Evolutionary conservation across 2,797 vertebrate species (phyloP).

Genomic region (Lophius americanus): DNA sequence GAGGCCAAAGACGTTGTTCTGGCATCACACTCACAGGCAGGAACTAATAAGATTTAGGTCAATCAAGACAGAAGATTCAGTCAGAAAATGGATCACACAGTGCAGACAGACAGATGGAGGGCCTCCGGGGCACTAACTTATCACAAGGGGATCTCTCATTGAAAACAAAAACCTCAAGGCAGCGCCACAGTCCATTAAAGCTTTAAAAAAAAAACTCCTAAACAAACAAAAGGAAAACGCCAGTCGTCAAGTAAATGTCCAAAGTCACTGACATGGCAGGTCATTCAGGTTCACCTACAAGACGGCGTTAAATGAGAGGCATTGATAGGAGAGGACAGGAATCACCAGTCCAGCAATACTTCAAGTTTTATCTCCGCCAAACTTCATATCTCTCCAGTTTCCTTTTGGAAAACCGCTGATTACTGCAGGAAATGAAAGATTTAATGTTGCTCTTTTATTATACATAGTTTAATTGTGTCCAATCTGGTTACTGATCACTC

Average conservation of each 20-base stretch:
- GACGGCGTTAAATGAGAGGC: slow-evolving; percentile 2
- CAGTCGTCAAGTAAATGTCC: slow-evolving; percentile 16
- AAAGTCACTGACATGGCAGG: slow-evolving; percentile 56
- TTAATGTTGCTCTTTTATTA: too few relatives aligned
- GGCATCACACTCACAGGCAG: slow-evolving; percentile 91
- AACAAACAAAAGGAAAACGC: slow-evolving; percentile 7
- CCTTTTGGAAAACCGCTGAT: neutral
- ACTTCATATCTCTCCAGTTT: neutral
- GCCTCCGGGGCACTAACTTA: slow-evolving; percentile 35
- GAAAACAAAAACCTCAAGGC: slow-evolving; percentile 16
- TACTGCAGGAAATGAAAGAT: neutral
- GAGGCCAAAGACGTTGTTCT: slow-evolving; percentile 84
- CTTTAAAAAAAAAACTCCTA: slow-evolving; percentile 14
- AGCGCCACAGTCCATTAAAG: neutral
- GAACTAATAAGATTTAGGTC: slow-evolving; percentile 42
- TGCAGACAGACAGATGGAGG: slow-evolving; percentile 81
- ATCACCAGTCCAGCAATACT: neutral
- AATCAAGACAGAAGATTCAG: slow-evolving; percentile 27
- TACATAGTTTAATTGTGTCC: too few relatives aligned
- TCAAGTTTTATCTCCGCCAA: neutral
- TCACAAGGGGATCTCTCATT: slow-evolving; percentile 24
- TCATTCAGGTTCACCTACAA: slow-evolving; percentile 14
- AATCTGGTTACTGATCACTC: too few relatives aligned
- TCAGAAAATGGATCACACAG: slow-evolving; percentile 94
- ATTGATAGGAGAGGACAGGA: slow-evolving; percentile 23